Conservation (phyloP, 1,140 invertebrate genomes). For the Ceratitis capitata region DNA sequence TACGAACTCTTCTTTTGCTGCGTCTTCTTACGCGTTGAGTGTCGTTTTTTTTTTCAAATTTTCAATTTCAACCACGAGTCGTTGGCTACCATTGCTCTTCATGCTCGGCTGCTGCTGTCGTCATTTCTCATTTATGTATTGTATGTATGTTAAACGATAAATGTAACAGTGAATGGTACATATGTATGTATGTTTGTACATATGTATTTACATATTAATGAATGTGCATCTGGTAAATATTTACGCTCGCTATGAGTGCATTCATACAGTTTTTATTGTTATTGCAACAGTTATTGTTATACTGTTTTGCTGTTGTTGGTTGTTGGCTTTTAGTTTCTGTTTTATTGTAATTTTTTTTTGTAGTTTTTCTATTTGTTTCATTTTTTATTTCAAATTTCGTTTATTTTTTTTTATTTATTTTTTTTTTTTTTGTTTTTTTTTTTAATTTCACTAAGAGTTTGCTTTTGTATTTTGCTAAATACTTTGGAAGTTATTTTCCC, state of each 20-base stretch:
- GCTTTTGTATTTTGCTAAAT: not conserved
- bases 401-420: not conserved
- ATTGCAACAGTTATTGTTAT: slow-evolving; percentile 24
- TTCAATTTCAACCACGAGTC: not conserved
- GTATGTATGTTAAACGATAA: not conserved
- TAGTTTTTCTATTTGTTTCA: too few relatives aligned
- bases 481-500: not conserved
- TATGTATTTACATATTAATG: not conserved
- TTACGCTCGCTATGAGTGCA: not conserved
- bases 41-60: not conserved
- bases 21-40: not conserved
- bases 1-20: too few relatives aligned
- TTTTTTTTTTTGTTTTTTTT: not conserved
- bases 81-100: slow-evolving; percentile 4
- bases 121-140: not conserved
- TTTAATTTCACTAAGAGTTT: too few relatives aligned
- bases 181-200: not conserved
- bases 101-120: not conserved
- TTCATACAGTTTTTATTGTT: slow-evolving; percentile 10
- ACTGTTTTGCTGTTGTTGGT: not conserved
- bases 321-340: not conserved
- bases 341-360: not conserved
- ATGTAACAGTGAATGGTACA: not conserved
- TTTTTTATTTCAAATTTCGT: too few relatives aligned
- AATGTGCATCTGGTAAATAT: not conserved